Percentiles rank a stretch among this genome's conserved stretches.
phyloP scores from a whole-genome alignment of 23 tunicate species.

The Ascidia mentula region DNA sequence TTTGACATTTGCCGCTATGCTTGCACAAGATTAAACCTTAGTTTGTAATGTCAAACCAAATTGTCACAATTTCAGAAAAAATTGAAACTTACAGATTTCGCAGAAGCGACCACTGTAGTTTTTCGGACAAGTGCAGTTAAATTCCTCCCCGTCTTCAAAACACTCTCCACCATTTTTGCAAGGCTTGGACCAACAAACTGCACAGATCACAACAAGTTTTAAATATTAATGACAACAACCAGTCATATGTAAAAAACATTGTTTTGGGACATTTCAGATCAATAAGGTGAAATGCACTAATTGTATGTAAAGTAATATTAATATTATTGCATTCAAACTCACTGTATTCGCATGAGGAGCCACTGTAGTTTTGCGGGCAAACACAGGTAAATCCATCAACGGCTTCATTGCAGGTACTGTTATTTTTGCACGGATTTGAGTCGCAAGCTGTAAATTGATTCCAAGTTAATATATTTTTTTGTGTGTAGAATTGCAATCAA shows the following conservation, averaged over 20 bases:
- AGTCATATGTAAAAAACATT: no score
- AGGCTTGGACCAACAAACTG: no score
- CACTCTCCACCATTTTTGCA: neutral
- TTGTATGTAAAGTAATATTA: neutral
- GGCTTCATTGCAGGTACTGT: neutral
- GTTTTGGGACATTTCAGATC: neutral
- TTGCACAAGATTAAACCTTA: no score
- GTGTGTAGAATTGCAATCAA: neutral
- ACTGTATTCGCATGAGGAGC: neutral
- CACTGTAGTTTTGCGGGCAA: neutral
- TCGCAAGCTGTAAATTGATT: neutral
- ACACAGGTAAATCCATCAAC: neutral
- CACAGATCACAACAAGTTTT: no score
- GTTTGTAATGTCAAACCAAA: no score
- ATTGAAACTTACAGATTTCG: neutral
- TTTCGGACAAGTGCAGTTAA: neutral
- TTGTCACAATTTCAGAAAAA: no score
- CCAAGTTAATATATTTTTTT: no score
- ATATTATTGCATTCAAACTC: neutral
- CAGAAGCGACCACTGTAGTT: neutral
- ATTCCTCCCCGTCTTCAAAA: neutral
- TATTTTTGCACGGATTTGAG: neutral
- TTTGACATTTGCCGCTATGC: no score
- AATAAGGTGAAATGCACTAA: neutral
- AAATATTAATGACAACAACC: no score